Evolutionary conservation across 2,113 vertebrate genomes (phyloP).

Genomic region (Lathamus discolor): DNA sequence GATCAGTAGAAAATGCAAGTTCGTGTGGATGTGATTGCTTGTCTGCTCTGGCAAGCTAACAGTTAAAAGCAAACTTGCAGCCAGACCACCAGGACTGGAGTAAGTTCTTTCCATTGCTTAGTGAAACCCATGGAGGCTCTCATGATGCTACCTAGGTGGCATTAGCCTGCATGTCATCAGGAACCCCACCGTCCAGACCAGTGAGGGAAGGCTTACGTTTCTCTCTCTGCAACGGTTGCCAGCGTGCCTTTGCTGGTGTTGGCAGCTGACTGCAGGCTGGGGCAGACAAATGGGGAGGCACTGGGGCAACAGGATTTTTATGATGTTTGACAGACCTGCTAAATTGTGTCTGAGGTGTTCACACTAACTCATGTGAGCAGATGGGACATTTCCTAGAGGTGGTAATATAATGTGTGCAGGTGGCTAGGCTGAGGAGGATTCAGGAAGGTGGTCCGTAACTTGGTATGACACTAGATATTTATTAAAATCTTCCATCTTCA

Average conservation of each 20-base stretch:
- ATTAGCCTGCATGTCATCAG: neutral
- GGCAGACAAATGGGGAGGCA: neutral
- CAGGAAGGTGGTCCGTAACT: neutral
- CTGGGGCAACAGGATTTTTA: neutral
- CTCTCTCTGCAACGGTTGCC: neutral
- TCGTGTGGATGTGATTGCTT: neutral
- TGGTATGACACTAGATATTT: neutral
- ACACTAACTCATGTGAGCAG: neutral
- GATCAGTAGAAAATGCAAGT: neutral
- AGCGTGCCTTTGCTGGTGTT: neutral
- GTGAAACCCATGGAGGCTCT: neutral
- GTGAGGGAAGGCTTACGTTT: conserved; percentile 12
- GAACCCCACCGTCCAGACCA: neutral
- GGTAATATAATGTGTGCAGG: neutral
- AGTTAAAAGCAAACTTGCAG: conserved; percentile 3
- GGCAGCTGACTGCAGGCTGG: conserved; percentile 2
- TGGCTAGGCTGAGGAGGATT: neutral
- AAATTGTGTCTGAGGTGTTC: neutral
- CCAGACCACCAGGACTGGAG: neutral
- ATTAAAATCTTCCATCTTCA: neutral
- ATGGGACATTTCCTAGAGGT: neutral
- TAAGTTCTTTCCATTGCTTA: neutral
- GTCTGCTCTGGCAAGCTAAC: neutral
- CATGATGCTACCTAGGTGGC: neutral
- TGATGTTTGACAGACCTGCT: neutral